A percentile compares a stretch with the other conserved stretches of the same genome.
These are phyloP conservation scores for Achatina immaculata DNA, from an alignment of 1,140 invertebrate species.

Conservation along the genomic window DNA sequence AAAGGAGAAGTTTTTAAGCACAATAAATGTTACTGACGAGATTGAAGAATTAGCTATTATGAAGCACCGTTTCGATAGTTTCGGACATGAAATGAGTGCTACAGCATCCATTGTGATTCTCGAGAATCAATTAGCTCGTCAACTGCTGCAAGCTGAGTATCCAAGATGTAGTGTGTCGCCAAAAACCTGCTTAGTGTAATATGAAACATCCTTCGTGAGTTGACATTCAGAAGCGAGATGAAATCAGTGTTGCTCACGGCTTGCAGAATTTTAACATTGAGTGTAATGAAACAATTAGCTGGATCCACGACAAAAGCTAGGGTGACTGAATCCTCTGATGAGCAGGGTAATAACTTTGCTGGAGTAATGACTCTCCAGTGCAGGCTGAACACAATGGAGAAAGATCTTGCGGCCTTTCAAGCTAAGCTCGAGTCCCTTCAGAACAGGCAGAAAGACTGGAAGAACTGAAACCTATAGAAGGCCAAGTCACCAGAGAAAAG, in stretches of 20 bases:
- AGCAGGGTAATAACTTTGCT: conserved; percentile 86
- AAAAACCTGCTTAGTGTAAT: conserved; percentile 78
- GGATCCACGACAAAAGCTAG: conserved; percentile 99
- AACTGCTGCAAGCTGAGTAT: conserved; percentile 90
- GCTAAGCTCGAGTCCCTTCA: conserved; percentile 94
- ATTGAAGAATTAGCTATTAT: conserved; percentile 99
- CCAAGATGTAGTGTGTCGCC: conserved; percentile 91
- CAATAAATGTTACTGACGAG: conserved; percentile 93
- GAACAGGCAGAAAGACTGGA: conserved; percentile 90
- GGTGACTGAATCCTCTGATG: conserved; percentile 92
- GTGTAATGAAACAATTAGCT: conserved; percentile 96
- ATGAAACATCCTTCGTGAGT: conserved; percentile 82
- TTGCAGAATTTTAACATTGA: conserved; percentile 99
- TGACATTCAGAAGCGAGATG: conserved; percentile 92
- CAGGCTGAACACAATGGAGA: conserved; percentile 96
- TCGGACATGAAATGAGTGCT: conserved; percentile 99
- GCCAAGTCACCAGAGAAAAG: conserved; percentile 90
- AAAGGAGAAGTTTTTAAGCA: conserved; percentile 97
- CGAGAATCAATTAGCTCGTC: conserved; percentile 97
- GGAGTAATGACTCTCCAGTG: conserved; percentile 85
- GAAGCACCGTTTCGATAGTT: conserved; percentile 99
- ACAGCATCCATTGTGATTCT: conserved; percentile 96
- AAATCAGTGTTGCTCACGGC: conserved; percentile 94
- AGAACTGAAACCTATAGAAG: conserved; percentile 95
- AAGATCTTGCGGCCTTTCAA: conserved; percentile 97